phyloP scores from a whole-genome alignment of 2,113 vertebrate species.

The Oryzias woworae region DNA sequence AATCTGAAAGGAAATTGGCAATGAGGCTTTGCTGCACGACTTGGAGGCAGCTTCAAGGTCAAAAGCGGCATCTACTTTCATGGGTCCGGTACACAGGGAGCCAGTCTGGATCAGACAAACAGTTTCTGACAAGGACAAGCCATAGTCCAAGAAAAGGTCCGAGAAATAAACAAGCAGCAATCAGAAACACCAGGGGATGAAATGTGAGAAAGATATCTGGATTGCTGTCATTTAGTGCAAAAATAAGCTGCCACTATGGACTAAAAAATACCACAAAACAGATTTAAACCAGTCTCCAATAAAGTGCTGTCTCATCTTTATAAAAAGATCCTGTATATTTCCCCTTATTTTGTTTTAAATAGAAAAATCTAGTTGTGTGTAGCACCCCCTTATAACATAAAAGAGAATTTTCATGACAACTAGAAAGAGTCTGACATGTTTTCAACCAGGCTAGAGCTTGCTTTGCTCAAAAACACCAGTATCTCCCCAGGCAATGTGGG shows the following conservation, averaged over 20 bases:
- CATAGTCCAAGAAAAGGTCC: neutral
- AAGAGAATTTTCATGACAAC: no score
- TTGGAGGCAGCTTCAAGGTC: conserved; percentile 7
- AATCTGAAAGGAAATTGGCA: neutral
- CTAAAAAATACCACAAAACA: neutral
- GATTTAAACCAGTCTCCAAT: no score
- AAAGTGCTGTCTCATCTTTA: no score
- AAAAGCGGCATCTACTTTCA: neutral
- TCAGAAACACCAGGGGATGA: neutral
- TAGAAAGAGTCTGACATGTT: no score
- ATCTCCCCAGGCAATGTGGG: no score
- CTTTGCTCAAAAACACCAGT: no score
- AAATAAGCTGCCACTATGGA: neutral
- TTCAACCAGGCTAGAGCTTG: no score
- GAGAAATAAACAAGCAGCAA: neutral
- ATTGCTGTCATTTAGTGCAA: neutral
- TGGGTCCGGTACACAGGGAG: neutral
- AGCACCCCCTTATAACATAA: no score
- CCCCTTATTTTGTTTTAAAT: no score
- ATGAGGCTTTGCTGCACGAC: neutral
- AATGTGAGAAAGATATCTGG: neutral
- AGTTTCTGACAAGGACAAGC: conserved; percentile 2
- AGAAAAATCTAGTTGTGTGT: no score
- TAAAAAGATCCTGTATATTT: no score
- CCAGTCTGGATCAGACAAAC: conserved; percentile 3